Base-by-base conservation (phyloP, 2,113 vertebrate genomes). In the Grallaria varia region DNA sequence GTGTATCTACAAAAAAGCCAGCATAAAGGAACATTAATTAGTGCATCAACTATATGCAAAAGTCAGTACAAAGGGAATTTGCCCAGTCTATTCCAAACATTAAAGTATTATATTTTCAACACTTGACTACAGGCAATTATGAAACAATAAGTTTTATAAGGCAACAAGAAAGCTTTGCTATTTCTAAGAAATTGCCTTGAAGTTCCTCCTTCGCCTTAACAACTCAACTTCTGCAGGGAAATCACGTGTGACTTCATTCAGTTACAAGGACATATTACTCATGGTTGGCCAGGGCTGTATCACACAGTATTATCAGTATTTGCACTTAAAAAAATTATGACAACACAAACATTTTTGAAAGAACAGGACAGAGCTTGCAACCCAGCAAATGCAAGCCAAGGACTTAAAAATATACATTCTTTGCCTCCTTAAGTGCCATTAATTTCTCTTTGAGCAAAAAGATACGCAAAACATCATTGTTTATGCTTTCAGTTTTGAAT, bases 281-380 rank as follows among this genome's bases (percentile, higher is more conserved):
- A 4, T 21, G n/a, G 50, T 13, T 33, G 24, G 3, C 44, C 35
- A 76, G 56, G 13, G 25, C 25, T 37, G 37, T 14, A 5, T 40
- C 10, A 56, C 28, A 59, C 40, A 72, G 14, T 22, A 21, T 22
- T 21, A 69, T 15, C 33, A 59, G 12, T n/a, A 75, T 17, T 35
- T 1, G 0, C 2, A 23, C 44, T 40, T 37, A 8, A 6, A 3
- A 45, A 62, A 30, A 13, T 31, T 20, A 30, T 5, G 2, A 31
- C 8, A 3, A 55, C 23, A 71, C 28, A 55, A 67, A 18, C 25
- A 58, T 53, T 60, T 82, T 75, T 82, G 24, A 47, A 76, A 68
- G 8, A 39, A 45, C 9, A 60, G 10, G 39, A 45, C 30, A n/a
- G 4, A 76, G 21, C 25, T n/a, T 7, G 40, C 14, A 89, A 69